phyloP scores from a whole-genome alignment of 2,888 invertebrate species.

The Leucophora obtusa region DNA sequence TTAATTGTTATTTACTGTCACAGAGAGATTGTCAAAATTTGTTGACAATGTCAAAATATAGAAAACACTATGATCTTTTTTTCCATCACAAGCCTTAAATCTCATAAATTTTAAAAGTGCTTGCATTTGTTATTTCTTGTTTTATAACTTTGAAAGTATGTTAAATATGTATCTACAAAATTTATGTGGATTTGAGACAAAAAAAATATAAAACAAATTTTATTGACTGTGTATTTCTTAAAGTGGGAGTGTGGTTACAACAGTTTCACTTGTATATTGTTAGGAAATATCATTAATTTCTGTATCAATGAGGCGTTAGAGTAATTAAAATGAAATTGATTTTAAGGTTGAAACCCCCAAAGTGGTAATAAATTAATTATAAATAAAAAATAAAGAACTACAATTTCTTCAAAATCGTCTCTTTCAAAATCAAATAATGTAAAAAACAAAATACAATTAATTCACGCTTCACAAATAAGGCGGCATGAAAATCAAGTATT shows the following conservation, averaged over 20 bases:
- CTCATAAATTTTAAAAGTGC: slow-evolving; percentile 23
- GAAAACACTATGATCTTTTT: slow-evolving; percentile 28
- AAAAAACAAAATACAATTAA: slow-evolving; percentile 69
- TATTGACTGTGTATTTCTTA: slow-evolving; percentile 1
- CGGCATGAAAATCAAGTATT: slow-evolving; percentile 41
- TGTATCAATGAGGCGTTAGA: slow-evolving; percentile 58
- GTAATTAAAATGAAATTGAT: slow-evolving; percentile 59
- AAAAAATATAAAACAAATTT: slow-evolving; percentile 17
- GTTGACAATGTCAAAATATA: slow-evolving; percentile 45
- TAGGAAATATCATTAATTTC: slow-evolving; percentile 46
- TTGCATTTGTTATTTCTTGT: slow-evolving; percentile 8
- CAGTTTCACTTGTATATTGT: slow-evolving; percentile 18
- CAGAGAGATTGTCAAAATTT: slow-evolving; percentile 27
- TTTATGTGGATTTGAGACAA: slow-evolving; percentile 39
- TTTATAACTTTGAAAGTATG: slow-evolving; percentile 54
- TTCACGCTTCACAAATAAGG: slow-evolving; percentile 75
- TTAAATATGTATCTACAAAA: slow-evolving; percentile 52
- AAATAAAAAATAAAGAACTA: slow-evolving; percentile 11
- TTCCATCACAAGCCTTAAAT: slow-evolving; percentile 10
- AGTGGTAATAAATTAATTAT: slow-evolving; percentile 63
- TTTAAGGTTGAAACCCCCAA: slow-evolving; percentile 46
- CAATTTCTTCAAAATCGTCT: slow-evolving; percentile 1
- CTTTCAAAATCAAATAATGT: slow-evolving; percentile 20
- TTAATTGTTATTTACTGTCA: slow-evolving; percentile 19
- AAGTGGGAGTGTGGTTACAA: slow-evolving; percentile 10